phyloP scores from a whole-genome alignment of 2,113 vertebrate species.

The Etheostoma cragini region DNA sequence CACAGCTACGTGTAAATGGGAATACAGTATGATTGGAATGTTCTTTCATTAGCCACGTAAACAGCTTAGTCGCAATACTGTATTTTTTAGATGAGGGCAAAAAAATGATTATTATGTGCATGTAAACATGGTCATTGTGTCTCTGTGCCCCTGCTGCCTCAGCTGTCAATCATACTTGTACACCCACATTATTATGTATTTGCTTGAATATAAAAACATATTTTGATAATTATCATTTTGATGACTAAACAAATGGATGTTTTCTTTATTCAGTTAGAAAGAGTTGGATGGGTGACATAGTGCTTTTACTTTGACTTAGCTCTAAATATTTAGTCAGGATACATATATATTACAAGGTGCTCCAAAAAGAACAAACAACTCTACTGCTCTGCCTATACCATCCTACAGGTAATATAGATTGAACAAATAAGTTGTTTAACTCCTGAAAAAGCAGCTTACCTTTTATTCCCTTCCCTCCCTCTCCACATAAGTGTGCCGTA shows the following conservation, averaged over 20 bases:
- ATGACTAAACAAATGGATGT: not conserved
- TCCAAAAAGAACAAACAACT: constrained; percentile 34
- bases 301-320: not conserved
- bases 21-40: too few species aligned
- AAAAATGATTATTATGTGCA: too few species aligned
- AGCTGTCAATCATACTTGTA: too few species aligned
- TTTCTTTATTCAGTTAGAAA: not conserved
- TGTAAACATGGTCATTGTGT: too few species aligned
- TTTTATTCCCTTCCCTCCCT: constrained; percentile 73
- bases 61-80: too few species aligned
- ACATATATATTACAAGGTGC: not conserved
- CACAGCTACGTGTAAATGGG: too few species aligned
- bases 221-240: not conserved
- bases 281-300: not conserved
- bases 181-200: too few species aligned
- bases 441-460: constrained; percentile 73
- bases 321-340: not conserved
- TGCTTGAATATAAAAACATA: too few species aligned
- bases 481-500: constrained; percentile 80
- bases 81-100: too few species aligned
- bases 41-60: too few species aligned
- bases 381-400: constrained; percentile 22
- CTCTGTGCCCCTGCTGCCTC: too few species aligned
- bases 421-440: constrained; percentile 80
- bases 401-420: constrained; percentile 74